Evolutionary conservation across 2,797 vertebrate species (phyloP), one percentile per base, ranked within the genome.

Genomic region (Platalea minor): DNA sequence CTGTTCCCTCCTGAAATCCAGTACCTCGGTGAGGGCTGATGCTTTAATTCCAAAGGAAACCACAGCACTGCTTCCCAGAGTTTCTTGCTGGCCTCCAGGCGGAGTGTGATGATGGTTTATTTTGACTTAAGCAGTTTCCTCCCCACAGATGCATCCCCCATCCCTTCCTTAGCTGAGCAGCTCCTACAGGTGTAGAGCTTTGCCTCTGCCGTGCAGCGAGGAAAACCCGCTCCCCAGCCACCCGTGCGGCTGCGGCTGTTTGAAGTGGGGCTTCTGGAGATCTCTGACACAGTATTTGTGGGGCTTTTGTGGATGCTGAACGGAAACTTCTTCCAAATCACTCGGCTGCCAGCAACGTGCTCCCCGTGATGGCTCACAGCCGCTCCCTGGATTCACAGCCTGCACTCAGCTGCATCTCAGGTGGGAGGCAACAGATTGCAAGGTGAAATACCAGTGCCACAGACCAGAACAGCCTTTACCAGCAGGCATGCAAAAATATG

Each of bases 291-390:
- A 1, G 12, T 70, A 7, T 65, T 17, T 74, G 15, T 35, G n/a
- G 31, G 28, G 25, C 16, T 57, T 67, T 64, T 43, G 37, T 43
- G 53, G 43, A 13, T 19, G 37, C 24, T 68, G 56, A n/a, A 31
- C 3, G 5, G 48, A 35, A 87, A 10, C 45, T 63, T 28, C 25
- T 45, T 41, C 12, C 1, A 1, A 46, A 70, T 81, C 70, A 9
- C 37, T 61, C 1, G 0, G 39, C 43, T 64, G 68, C 24, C 1
- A 1, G 33, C 48, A 17, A 17, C 0, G 0, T 53, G 41, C 68
- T 76, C 53, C 25, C 41, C 3, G 5, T 31, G 67, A 12, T 35
- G 50, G 59, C 41, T 87, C 3, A 0, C 54, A 26, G 59, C 64
- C 2, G 1, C 26, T 79, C 51, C 16, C 11, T 19, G 57, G 13